Evolutionary conservation across 1,140 invertebrate species (phyloP).

Genomic region (Drosophila punjabiensis): DNA sequence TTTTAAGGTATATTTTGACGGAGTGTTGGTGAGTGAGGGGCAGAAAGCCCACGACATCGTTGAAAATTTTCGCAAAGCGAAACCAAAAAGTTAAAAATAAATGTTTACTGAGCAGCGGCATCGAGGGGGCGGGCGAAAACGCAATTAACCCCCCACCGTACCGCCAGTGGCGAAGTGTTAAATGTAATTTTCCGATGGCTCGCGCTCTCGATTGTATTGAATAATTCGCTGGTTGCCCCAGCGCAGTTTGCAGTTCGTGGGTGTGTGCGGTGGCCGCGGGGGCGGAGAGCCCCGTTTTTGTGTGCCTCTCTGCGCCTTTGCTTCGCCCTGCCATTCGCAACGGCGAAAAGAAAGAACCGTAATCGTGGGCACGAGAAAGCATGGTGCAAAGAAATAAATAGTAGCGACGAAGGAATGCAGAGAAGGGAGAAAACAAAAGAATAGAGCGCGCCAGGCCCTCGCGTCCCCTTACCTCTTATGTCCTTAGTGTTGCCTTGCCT

Average conservation of each 20-base stretch:
- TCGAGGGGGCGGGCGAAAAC: slow-evolving; percentile 40
- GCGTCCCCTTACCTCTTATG: neutral
- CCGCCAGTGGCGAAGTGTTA: slow-evolving; percentile 22
- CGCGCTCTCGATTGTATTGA: slow-evolving; percentile 69
- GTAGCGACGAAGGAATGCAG: slow-evolving; percentile 27
- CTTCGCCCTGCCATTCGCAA: slow-evolving; percentile 48
- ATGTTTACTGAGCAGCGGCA: slow-evolving; percentile 71
- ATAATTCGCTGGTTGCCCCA: slow-evolving; percentile 69
- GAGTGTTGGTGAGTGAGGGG: slow-evolving; percentile 24
- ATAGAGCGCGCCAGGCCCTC: slow-evolving; percentile 9
- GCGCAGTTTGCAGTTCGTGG: slow-evolving; percentile 37
- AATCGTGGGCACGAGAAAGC: slow-evolving; percentile 58
- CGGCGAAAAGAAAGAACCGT: slow-evolving; percentile 77
- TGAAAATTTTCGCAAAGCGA: slow-evolving; percentile 82
- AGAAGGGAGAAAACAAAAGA: slow-evolving; percentile 41
- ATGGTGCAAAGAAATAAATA: slow-evolving; percentile 37
- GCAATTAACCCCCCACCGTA: slow-evolving; percentile 38
- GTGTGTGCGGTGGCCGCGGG: slow-evolving; percentile 26
- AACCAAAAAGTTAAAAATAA: slow-evolving; percentile 81
- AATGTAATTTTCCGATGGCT: slow-evolving; percentile 53
- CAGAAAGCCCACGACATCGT: slow-evolving; percentile 79
- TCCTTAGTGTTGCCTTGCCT: neutral
- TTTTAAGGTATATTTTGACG: slow-evolving; percentile 11
- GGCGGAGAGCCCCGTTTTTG: slow-evolving; percentile 42
- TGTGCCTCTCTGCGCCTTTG: slow-evolving; percentile 54